Base-by-base conservation (phyloP, 2,113 vertebrate genomes). In the Mesitornis unicolor region DNA sequence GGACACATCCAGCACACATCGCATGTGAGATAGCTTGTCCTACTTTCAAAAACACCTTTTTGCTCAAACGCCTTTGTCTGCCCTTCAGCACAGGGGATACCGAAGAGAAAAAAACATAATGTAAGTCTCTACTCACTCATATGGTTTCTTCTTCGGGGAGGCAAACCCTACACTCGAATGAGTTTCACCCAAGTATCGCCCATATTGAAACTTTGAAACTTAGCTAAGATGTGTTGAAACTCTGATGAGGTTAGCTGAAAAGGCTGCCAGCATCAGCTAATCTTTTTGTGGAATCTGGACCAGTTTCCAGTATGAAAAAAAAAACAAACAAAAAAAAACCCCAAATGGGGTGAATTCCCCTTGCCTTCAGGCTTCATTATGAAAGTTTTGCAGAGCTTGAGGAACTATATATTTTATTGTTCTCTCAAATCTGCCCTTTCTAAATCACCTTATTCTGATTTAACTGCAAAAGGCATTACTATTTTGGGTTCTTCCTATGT, bases 381-480 rank as follows among this genome's bases (percentile, higher is more conserved):
- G 63, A 95, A 96, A 94, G 87, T 94, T 97, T 95, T 95, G 61
- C 87, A 93, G 75, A 94, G 80, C 76, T 95, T 1, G 1, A 96
- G 60, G 90, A 97, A 90, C 73, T 80, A 81, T 93, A 56, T 81
- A 75, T 93, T 96, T 97, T 92, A 97, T 97, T 97, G 85, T 97
- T 97, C 95, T 97, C 90, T 79, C 91, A 96, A 96, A 93, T 92
- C 69, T 95, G 94, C 96, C 98, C 98, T 98, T 98, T 98, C 96
- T 88, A 97, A 98, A 98, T 97, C 97, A 98, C 97, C 97, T 98
- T 97, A 96, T 97, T 98, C 96, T 97, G 96, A 98, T 98, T 91
- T 97, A 98, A 97, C 98, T 98, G 98, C 94, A 98, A 98, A 98
- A 98, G 97, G 87, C 98, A 97, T 98, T 97, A 96, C 98, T 98